Evolutionary conservation across 2,888 invertebrate species (phyloP).

Genomic region (Gymnocheta viridis): DNA sequence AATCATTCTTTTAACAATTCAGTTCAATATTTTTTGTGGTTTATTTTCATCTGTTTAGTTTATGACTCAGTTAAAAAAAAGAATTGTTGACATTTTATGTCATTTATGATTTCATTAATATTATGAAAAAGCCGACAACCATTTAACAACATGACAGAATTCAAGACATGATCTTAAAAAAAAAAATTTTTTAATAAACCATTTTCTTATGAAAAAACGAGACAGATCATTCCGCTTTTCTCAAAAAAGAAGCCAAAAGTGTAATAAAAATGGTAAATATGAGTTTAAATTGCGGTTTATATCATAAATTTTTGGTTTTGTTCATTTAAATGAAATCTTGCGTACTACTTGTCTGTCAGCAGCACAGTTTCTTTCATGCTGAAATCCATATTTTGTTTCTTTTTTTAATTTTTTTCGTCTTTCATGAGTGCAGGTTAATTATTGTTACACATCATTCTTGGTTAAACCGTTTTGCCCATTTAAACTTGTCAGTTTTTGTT

Average conservation of each 20-base stretch:
- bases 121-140: constrained; percentile 68
- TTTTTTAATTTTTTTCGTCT: neutral
- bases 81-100: constrained; percentile 69
- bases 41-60: constrained; percentile 25
- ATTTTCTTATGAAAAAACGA: constrained; percentile 35
- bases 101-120: constrained; percentile 69
- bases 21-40: constrained; percentile 17
- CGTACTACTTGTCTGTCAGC: constrained; percentile 38
- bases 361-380: constrained; percentile 9
- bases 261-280: constrained; percentile 69
- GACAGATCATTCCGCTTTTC: constrained; percentile 54
- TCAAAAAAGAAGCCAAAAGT: constrained; percentile 58
- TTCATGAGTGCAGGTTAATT: constrained; percentile 61
- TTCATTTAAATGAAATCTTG: constrained; percentile 44
- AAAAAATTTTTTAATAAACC: constrained; percentile 51
- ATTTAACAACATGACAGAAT: constrained; percentile 67
- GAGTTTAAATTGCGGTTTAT: constrained; percentile 66
- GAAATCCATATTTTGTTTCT: constrained; percentile 36
- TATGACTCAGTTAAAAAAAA: constrained; percentile 47
- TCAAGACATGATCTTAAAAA: constrained; percentile 62
- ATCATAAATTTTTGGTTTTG: constrained; percentile 45
- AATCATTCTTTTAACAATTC: neutral
- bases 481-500: constrained; percentile 56
- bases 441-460: constrained; percentile 64
- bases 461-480: constrained; percentile 56